Conservation (phyloP, 2,797 vertebrate species). For the Spinibarbus caldwelli region DNA sequence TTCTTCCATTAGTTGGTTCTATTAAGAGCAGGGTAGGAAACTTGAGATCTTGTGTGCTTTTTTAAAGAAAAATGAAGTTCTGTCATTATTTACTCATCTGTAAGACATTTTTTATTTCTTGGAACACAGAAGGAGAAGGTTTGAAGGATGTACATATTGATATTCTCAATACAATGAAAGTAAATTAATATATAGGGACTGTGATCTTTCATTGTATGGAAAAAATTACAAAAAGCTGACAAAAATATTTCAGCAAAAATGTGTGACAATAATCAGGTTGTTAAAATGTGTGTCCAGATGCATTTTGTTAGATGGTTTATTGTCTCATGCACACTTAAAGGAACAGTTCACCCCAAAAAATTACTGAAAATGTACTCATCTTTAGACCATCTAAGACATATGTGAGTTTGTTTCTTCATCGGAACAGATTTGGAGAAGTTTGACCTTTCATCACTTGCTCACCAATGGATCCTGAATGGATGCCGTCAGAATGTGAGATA, state of each 20-base stretch:
- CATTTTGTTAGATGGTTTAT: neutral
- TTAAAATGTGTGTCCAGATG: neutral
- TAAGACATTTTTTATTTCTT: neutral
- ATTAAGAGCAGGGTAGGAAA: neutral
- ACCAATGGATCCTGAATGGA: neutral
- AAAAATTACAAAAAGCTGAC: neutral
- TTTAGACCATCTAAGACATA: neutral
- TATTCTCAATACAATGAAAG: neutral
- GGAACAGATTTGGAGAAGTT: neutral
- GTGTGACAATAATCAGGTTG: neutral
- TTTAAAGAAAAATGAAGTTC: neutral
- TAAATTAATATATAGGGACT: neutral
- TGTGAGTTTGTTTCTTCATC: neutral
- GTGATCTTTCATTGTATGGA: neutral
- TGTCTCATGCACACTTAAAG: neutral
- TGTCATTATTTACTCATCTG: neutral
- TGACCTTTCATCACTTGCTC: neutral
- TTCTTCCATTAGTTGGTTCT: slow-evolving; percentile 40
- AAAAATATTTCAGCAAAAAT: neutral
- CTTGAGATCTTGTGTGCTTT: neutral
- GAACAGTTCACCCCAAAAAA: neutral
- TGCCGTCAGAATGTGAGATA: neutral
- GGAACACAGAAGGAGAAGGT: neutral
- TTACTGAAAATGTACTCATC: neutral
- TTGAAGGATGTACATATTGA: neutral